Conservation (phyloP, 2,113 vertebrate species). For the Phalacrocorax brasilianus region DNA sequence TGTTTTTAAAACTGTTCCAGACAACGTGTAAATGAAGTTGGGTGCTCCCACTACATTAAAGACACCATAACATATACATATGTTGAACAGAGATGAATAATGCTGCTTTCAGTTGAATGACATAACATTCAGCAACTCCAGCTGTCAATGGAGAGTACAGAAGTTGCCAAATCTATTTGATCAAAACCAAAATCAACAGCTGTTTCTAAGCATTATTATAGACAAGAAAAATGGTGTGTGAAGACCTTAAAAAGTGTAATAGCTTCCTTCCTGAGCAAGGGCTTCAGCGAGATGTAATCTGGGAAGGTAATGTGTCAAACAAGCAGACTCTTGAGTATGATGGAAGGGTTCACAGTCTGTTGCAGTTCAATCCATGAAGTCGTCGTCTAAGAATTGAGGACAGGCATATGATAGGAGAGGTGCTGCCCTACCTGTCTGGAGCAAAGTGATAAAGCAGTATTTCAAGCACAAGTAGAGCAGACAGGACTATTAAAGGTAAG, state of each 20-base stretch:
- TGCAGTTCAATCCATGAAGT: not conserved
- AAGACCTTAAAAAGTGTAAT: not conserved
- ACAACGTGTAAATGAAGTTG: not conserved
- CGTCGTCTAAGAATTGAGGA: not conserved
- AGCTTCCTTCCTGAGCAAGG: not conserved
- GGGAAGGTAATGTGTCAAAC: not conserved
- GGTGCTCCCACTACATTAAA: not conserved
- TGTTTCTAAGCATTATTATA: not conserved
- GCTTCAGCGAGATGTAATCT: not conserved
- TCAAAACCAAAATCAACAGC: not conserved
- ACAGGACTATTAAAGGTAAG: not conserved
- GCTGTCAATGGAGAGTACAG: fast-evolving
- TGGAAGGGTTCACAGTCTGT: not conserved
- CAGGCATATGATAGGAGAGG: not conserved
- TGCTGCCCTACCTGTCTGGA: not conserved
- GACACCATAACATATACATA: not conserved
- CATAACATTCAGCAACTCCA: not conserved
- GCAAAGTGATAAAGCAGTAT: not conserved
- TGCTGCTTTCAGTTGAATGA: not conserved
- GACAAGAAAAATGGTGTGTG: not conserved
- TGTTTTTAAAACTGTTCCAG: not conserved
- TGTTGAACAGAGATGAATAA: not conserved
- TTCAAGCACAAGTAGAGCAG: not conserved
- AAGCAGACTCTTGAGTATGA: not conserved
- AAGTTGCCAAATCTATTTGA: not conserved